These are phyloP conservation scores for Cephus rjabovi DNA, from an alignment of 2,888 invertebrate species.

Conservation along the genomic window DNA sequence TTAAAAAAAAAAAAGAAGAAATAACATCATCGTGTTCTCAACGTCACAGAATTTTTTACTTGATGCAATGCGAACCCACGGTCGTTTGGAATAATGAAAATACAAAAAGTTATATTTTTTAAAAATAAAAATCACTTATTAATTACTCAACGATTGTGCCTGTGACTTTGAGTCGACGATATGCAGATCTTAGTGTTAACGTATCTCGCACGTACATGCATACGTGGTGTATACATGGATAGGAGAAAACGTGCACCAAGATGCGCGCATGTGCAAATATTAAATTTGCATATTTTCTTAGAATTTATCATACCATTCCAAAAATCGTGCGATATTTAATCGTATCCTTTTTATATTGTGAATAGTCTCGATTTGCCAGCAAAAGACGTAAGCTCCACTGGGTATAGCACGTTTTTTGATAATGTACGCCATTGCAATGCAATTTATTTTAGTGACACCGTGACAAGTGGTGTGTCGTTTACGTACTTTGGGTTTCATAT, in stretches of 20 bases:
- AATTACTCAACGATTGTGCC: neutral
- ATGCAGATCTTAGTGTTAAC: neutral
- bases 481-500: neutral
- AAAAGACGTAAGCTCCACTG: neutral
- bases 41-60: neutral
- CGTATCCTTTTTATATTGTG: neutral
- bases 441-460: constrained; percentile 49
- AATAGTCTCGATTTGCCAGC: neutral
- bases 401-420: constrained; percentile 10
- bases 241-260: neutral
- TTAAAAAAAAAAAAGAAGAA: neutral
- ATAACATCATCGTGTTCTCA: neutral
- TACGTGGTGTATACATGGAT: neutral
- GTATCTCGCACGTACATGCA: neutral
- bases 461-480: constrained; percentile 17
- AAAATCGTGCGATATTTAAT: neutral
- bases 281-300: neutral
- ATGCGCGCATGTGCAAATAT: neutral
- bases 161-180: neutral
- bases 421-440: constrained; percentile 58
- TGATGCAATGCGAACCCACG: neutral
- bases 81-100: neutral
- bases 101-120: neutral
- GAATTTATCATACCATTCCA: neutral
- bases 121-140: neutral